These are phyloP conservation scores for Tetragnatha versicolor DNA, from an alignment of 1,140 invertebrate species.

Conservation along the genomic window DNA sequence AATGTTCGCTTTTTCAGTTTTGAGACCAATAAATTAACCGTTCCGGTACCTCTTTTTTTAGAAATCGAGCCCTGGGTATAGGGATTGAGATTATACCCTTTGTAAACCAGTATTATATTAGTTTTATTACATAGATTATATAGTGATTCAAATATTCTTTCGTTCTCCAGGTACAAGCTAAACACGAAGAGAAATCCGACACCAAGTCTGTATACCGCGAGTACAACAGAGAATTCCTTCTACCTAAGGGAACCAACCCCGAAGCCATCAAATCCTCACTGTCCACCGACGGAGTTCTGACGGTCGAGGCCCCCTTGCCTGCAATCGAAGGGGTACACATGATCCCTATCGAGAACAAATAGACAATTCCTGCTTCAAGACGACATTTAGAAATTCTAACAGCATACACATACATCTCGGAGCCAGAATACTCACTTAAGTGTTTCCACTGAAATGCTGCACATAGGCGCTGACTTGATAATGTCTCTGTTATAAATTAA, in stretches of 20 bases:
- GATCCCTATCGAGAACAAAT: constrained; percentile 81
- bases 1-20: too few relatives aligned
- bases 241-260: constrained; percentile 90
- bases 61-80: too few relatives aligned
- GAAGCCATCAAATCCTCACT: constrained; percentile 89
- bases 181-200: constrained; percentile 94
- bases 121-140: too few relatives aligned
- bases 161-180: constrained; percentile 85
- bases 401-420: background rate
- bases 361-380: constrained; percentile 56
- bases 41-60: too few relatives aligned
- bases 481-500: too few relatives aligned
- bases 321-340: constrained; percentile 75
- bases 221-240: constrained; percentile 93
- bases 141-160: background rate
- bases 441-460: too few relatives aligned
- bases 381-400: background rate
- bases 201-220: constrained; percentile 93
- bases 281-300: constrained; percentile 90
- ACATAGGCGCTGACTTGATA: too few relatives aligned
- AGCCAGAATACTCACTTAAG: background rate
- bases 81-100: too few relatives aligned
- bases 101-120: too few relatives aligned
- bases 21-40: too few relatives aligned
- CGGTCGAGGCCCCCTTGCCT: constrained; percentile 90